phyloP scores from a whole-genome alignment of 2,888 invertebrate genomes.

The Diarsia mendica region DNA sequence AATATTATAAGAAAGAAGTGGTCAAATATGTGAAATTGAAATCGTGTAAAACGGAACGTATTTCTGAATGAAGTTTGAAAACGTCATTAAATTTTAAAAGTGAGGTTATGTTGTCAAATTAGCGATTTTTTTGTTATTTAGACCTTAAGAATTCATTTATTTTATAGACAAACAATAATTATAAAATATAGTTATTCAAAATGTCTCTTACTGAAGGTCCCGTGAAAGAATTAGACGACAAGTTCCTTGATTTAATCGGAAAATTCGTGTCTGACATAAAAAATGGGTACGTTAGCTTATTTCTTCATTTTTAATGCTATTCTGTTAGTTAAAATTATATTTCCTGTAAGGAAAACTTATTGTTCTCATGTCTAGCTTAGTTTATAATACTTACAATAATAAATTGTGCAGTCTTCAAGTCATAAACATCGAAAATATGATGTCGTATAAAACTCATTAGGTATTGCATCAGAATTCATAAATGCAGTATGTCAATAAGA shows the following conservation, averaged over 20 bases:
- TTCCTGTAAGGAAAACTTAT: not conserved
- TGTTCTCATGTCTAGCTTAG: not conserved
- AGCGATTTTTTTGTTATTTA: conserved; percentile 16
- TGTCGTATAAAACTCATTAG: not conserved
- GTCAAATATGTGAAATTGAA: not conserved
- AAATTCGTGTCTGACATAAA: conserved; percentile 79
- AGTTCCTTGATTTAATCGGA: conserved; percentile 76
- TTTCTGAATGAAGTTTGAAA: not conserved
- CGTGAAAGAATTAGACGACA: conserved; percentile 76
- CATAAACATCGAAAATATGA: not conserved
- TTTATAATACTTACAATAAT: not conserved
- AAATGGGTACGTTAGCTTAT: conserved; percentile 75
- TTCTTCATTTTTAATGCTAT: conserved; percentile 11
- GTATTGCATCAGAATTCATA: conserved; percentile 54
- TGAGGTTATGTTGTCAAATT: conserved; percentile 59
- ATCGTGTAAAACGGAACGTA: conserved; percentile 20
- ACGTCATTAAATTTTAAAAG: conserved; percentile 40
- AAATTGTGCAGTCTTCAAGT: not conserved
- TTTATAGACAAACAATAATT: conserved; percentile 1
- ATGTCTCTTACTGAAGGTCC: conserved; percentile 72
- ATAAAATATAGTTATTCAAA: conserved; percentile 26
- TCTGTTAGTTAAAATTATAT: not conserved
- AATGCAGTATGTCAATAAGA: conserved; percentile 39
- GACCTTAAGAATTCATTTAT: not conserved
- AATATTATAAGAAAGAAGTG: not conserved